Percentiles rank a stretch among this genome's conserved stretches.
Evolutionary conservation across 2,113 vertebrate species (phyloP).

Genomic region (Grantiella picta): DNA sequence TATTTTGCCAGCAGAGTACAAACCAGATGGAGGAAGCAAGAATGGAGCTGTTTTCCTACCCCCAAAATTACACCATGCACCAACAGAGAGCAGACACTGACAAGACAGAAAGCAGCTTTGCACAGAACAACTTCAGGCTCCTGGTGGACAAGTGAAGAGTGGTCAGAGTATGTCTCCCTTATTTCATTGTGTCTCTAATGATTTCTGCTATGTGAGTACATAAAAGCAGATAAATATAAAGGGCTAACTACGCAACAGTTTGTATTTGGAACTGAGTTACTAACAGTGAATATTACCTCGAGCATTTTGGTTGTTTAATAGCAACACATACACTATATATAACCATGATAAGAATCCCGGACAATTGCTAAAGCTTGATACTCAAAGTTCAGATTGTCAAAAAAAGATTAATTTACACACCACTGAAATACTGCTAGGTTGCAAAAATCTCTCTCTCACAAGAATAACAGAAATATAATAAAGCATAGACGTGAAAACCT

Average conservation of each 20-base stretch:
- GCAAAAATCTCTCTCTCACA: neutral
- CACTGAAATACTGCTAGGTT: neutral
- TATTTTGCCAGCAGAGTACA: neutral
- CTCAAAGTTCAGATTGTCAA: neutral
- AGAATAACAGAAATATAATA: neutral
- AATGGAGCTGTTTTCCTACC: neutral
- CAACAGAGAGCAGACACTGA: accelerated
- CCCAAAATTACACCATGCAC: accelerated
- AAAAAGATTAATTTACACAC: neutral
- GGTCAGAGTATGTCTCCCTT: neutral
- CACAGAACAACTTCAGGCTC: neutral
- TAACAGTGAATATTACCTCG: neutral
- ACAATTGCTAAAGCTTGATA: neutral
- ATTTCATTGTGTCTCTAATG: neutral
- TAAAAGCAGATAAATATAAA: neutral
- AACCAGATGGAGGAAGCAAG: neutral
- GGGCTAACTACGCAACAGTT: neutral
- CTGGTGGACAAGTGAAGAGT: neutral
- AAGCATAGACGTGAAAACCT: neutral
- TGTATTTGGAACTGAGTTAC: neutral
- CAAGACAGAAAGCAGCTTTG: neutral
- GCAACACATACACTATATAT: neutral
- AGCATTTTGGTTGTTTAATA: neutral
- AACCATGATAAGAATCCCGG: neutral
- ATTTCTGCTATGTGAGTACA: neutral